Evolutionary conservation across 2,797 vertebrate species (phyloP), one percentile per base, ranked within the genome.

Genomic region (Coccyzus lansbergi): DNA sequence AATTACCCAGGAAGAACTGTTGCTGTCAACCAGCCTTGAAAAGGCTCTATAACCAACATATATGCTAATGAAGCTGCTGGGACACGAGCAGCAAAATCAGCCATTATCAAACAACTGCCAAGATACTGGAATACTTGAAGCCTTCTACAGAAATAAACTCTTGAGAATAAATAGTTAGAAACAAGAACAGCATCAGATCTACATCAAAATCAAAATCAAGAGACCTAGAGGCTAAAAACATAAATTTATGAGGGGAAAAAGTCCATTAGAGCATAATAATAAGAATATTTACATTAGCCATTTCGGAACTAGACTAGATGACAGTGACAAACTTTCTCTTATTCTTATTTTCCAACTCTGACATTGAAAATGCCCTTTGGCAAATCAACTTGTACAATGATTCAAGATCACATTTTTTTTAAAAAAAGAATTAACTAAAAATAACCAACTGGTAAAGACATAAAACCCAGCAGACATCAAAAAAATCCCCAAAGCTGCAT

Each of bases 141-240:
- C 6, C 58, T 92, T 78, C 74, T 4, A 64, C 49, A 83, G 65
- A 94, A 91, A 95, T 31, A 83, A 53, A 25, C 53, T 78, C 87
- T 60, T 21, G 36, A 89, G 76, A 95, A 84, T 38, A 71, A 87
- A 90, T 29, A 90, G 74, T 55, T 69, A n/a, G n/a, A 90, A 67
- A 86, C 4, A 81, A 81, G 25, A 83, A 72, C 76, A 83, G 29
- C 13, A 85, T 58, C 56, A 71, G 17, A 74, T 31, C 69, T 64
- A 36, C 65, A 77, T 49, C 40, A 89, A 86, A 91, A 84, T 76
- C 49, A 78, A 78, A 87, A 65, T 0, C 78, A 48, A 86, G 72
- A 75, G 62, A 75, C 51, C 53, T 44, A 26, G 42, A 87, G 51
- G 26, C 55, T 40, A 52, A 52, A 81, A 83, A 51, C 33, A 44